These are phyloP conservation scores for Heliocidaris tuberculata DNA, from an alignment of 35 echinoderm and acorn worm species.

Conservation along the genomic window DNA sequence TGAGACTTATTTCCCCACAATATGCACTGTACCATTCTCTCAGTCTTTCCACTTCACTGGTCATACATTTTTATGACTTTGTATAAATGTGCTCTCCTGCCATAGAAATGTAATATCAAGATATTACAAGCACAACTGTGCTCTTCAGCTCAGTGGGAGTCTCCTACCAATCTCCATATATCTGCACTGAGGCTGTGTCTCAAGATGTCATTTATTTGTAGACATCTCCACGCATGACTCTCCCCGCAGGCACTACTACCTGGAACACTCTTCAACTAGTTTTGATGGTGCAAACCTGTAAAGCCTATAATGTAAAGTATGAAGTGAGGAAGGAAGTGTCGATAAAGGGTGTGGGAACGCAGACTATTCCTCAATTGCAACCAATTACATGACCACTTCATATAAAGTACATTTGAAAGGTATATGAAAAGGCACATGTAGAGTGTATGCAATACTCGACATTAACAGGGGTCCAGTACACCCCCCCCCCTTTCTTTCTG, in stretches of 20 bases:
- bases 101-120: not conserved
- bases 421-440: no score
- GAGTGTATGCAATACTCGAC: no score
- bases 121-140: not conserved
- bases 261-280: no score
- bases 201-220: conserved; percentile 11
- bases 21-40: not conserved
- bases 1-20: not conserved
- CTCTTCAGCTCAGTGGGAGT: not conserved
- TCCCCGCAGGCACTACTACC: not conserved
- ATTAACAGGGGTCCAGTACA: no score
- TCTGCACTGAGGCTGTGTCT: not conserved
- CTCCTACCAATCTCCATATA: not conserved
- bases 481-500: no score
- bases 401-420: no score
- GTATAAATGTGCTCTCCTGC: not conserved
- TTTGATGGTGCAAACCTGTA: no score
- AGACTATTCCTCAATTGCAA: no score
- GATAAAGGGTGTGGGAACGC: no score
- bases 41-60: not conserved
- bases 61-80: not conserved
- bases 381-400: no score
- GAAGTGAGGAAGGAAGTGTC: no score
- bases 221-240: not conserved
- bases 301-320: no score